Conservation (phyloP, 64 coral and sea anemone species). For the Pachyseris speciosa region DNA sequence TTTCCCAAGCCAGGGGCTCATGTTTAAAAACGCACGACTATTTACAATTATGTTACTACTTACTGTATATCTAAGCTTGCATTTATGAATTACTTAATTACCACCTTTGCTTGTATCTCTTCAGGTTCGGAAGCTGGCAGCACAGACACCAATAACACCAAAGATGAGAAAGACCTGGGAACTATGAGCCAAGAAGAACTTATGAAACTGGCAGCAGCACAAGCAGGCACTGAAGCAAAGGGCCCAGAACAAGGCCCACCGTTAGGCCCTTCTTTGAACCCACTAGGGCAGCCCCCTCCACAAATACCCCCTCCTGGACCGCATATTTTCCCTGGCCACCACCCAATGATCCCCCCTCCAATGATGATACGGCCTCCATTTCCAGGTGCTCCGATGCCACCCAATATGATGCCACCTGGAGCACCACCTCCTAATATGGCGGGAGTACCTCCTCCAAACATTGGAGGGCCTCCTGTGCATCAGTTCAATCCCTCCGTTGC, state of each 20-base stretch:
- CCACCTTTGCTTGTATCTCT: not conserved
- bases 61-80: too few species aligned
- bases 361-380: slow-evolving; percentile 91
- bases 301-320: slow-evolving; percentile 78
- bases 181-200: slow-evolving; percentile 82
- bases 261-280: not conserved
- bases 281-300: slow-evolving; percentile 47
- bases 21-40: too few species aligned
- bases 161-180: slow-evolving; percentile 71
- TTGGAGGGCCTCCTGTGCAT: slow-evolving; percentile 17
- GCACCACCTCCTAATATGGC: slow-evolving; percentile 54
- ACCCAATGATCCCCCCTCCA: slow-evolving; percentile 79
- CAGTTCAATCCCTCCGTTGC: slow-evolving; percentile 15
- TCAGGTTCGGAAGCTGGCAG: slow-evolving; percentile 37
- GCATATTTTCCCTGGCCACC: slow-evolving; percentile 71
- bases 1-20: too few species aligned
- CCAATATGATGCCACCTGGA: slow-evolving; percentile 70
- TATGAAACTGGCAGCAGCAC: slow-evolving; percentile 78
- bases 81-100: not conserved
- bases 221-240: slow-evolving; percentile 44
- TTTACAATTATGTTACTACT: too few species aligned
- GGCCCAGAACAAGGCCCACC: slow-evolving; percentile 7
- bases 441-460: slow-evolving; percentile 59
- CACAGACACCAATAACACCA: slow-evolving; percentile 47
- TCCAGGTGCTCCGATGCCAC: slow-evolving; percentile 67